A percentile compares a stretch with the other conserved stretches of the same genome.
Conservation (phyloP, 2,888 invertebrate genomes). For the Chrysina gloriosa region DNA sequence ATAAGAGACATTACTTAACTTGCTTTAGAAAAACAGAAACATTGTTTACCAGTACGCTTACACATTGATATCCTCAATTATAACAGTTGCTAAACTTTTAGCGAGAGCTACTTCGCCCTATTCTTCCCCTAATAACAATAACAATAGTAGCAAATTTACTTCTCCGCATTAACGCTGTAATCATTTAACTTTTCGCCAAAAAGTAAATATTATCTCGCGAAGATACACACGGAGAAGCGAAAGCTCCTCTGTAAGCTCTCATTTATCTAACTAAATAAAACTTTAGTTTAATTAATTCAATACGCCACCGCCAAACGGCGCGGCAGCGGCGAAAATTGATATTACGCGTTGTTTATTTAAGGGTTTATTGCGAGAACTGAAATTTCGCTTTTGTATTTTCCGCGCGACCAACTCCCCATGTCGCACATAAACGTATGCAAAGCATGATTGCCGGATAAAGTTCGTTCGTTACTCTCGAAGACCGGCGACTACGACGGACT, state of each 20-base stretch:
- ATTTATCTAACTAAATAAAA: conserved; percentile 33
- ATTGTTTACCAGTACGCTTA: too few species aligned
- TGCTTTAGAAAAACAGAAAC: too few species aligned
- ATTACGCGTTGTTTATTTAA: conserved; percentile 25
- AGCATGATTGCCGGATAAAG: conserved; percentile 1
- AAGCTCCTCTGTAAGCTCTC: conserved; percentile 23
- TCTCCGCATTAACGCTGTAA: conserved; percentile 16
- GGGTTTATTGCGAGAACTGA: conserved; percentile 23
- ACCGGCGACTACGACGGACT: not conserved
- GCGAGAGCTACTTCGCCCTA: not conserved
- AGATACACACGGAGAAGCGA: conserved; percentile 25
- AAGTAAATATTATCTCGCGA: conserved; percentile 32
- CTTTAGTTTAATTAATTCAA: conserved; percentile 36
- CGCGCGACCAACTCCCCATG: not conserved
- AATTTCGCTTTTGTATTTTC: conserved; percentile 12
- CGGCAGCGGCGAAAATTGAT: conserved; percentile 1
- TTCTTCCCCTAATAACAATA: not conserved
- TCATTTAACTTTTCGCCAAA: conserved; percentile 28
- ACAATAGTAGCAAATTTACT: not conserved
- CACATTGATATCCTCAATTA: too few species aligned
- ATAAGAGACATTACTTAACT: not conserved
- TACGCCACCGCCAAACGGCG: conserved; percentile 5
- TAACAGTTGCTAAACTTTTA: not conserved
- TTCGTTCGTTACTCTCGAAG: not conserved
- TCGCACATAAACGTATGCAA: conserved; percentile 38